Conservation (phyloP, 2,113 vertebrate genomes). For the Engystomops pustulosus region DNA sequence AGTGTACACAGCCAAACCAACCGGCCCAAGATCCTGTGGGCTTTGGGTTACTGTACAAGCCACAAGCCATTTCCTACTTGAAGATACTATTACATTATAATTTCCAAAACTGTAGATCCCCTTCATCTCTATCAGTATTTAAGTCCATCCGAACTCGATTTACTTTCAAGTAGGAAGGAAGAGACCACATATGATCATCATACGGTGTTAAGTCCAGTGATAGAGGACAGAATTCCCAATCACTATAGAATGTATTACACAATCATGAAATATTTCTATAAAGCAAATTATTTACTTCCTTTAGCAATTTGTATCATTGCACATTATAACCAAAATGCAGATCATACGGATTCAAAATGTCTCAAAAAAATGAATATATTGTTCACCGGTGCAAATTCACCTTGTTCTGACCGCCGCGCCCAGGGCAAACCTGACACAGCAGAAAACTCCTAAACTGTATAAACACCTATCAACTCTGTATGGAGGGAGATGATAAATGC, state of each 20-base stretch:
- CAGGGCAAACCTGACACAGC: slow-evolving; percentile 3
- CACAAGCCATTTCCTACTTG: neutral
- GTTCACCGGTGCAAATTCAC: neutral
- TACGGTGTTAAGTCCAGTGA: no score
- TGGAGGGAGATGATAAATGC: neutral
- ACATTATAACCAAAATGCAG: neutral
- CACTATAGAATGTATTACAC: no score
- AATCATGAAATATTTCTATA: no score
- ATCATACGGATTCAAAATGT: neutral
- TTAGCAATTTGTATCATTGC: no score
- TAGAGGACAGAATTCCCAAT: no score
- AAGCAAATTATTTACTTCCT: no score
- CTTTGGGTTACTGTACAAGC: neutral
- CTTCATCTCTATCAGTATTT: neutral
- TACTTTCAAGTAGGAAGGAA: neutral
- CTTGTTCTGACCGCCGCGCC: neutral
- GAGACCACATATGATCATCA: neutral
- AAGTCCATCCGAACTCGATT: slow-evolving; percentile 23
- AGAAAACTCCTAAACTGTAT: slow-evolving; percentile 5
- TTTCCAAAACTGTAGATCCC: neutral
- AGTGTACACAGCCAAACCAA: neutral
- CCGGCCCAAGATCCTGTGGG: neutral
- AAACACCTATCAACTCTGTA: neutral
- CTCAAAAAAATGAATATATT: neutral
- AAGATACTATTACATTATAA: neutral